Percentiles rank a stretch among this genome's conserved stretches.
Conservation (phyloP, 2,113 vertebrate species). For the Marmota monax region DNA sequence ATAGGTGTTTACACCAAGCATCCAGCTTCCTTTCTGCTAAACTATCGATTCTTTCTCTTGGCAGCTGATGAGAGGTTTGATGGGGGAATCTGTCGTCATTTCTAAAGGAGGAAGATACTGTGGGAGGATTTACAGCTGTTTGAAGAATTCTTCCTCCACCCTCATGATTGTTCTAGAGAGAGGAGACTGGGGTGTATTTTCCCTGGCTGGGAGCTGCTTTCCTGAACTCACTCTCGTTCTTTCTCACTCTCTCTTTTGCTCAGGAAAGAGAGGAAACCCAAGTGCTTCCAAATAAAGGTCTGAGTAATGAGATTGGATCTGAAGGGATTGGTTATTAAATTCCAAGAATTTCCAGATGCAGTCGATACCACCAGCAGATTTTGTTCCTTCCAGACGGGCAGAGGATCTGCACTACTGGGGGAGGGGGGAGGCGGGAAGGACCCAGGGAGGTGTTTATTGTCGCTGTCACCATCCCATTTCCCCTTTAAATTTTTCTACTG, state of each 20-base stretch:
- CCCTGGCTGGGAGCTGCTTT: slow-evolving; percentile 49
- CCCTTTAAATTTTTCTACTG: slow-evolving; percentile 59
- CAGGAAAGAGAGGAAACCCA: slow-evolving; percentile 47
- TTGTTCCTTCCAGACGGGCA: neutral
- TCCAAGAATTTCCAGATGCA: slow-evolving; percentile 58
- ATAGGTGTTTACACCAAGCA: slow-evolving; percentile 48
- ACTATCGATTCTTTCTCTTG: slow-evolving; percentile 72
- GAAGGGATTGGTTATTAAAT: slow-evolving; percentile 63
- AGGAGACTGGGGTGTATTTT: slow-evolving; percentile 58
- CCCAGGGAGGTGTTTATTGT: neutral
- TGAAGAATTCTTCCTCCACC: slow-evolving; percentile 75
- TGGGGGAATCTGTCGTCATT: slow-evolving; percentile 59
- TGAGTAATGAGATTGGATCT: slow-evolving; percentile 74
- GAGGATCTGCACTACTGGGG: neutral
- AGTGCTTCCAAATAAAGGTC: slow-evolving; percentile 81
- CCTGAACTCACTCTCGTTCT: slow-evolving; percentile 44
- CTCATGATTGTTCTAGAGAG: slow-evolving; percentile 71
- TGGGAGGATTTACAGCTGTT: slow-evolving; percentile 79
- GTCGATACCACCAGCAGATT: neutral
- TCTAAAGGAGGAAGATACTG: slow-evolving; percentile 69
- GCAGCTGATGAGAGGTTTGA: slow-evolving; percentile 64
- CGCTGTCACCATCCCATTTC: neutral
- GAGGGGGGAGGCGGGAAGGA: neutral
- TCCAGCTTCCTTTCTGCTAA: slow-evolving; percentile 71
- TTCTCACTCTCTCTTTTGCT: neutral